These are phyloP conservation scores for Drosophila trapezifrons DNA, from an alignment of 1,140 invertebrate genomes.

Conservation along the genomic window DNA sequence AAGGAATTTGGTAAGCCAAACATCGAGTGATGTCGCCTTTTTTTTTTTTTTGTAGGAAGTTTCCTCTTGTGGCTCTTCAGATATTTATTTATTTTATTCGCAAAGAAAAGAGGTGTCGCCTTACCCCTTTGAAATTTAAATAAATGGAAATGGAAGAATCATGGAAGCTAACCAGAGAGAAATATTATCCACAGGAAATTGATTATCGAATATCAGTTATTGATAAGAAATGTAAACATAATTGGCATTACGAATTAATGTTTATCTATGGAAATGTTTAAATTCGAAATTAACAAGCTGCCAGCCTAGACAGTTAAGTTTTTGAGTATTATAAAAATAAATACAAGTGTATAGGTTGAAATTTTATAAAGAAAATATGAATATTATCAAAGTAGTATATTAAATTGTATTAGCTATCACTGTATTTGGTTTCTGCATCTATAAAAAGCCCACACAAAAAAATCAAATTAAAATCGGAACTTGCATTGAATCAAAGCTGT, in stretches of 20 bases:
- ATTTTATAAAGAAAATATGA: too few species aligned
- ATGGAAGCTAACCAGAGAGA: too few species aligned
- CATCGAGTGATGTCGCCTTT: not conserved
- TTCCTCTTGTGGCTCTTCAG: not conserved
- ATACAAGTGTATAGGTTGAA: too few species aligned
- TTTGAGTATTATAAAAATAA: too few species aligned
- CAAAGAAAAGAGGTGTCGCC: not conserved
- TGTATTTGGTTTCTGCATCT: too few species aligned
- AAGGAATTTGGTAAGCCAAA: slow-evolving; percentile 15
- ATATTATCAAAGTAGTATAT: too few species aligned
- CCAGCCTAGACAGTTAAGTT: too few species aligned
- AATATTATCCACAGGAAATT: not conserved
- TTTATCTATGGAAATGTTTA: not conserved
- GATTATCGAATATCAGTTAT: not conserved
- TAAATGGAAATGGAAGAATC: not conserved
- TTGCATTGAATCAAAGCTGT: slow-evolving; percentile 11
- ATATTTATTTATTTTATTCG: slow-evolving; percentile 14
- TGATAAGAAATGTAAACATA: not conserved
- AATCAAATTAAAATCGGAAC: slow-evolving; percentile 11
- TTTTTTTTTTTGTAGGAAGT: not conserved
- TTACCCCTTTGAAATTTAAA: not conserved
- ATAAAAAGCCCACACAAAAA: too few species aligned
- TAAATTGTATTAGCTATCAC: too few species aligned
- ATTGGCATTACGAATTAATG: not conserved
- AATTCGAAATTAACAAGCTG: too few species aligned